phyloP scores from a whole-genome alignment of 1,140 invertebrate genomes.

The Zaprionus lachaisei region DNA sequence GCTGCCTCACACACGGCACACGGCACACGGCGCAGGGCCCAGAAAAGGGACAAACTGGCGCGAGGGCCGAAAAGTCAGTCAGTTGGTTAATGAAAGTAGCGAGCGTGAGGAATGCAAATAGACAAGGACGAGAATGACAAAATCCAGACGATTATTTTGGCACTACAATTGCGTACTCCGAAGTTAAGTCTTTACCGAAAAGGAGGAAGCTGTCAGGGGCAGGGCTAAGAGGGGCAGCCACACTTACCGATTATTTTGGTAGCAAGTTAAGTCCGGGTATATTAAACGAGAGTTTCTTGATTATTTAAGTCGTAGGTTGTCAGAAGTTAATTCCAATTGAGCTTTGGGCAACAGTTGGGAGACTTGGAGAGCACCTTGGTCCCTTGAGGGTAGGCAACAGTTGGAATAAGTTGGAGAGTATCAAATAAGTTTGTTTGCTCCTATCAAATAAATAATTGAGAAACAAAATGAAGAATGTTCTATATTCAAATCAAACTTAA shows the following conservation, averaged over 20 bases:
- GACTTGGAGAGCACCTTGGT: neutral
- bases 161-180: neutral
- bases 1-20: neutral
- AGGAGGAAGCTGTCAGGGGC: no score
- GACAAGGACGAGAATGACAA: neutral
- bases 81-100: conserved; percentile 19
- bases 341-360: neutral
- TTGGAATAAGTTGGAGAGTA: no score
- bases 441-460: no score
- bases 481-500: no score
- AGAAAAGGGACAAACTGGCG: neutral
- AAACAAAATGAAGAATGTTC: no score
- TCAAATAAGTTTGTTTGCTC: no score
- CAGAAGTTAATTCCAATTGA: neutral
- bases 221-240: no score
- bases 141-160: conserved; percentile 5
- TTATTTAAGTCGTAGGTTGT: conserved; percentile 4
- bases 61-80: conserved; percentile 10
- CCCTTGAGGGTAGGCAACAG: no score
- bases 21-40: neutral
- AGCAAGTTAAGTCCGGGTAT: neutral
- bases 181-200: neutral
- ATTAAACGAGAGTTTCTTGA: neutral
- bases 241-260: neutral
- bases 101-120: conserved; percentile 8